Evolutionary conservation across 2,797 vertebrate genomes (phyloP), one percentile per base, ranked within the genome.

Genomic region (Meriones psammophilus): DNA sequence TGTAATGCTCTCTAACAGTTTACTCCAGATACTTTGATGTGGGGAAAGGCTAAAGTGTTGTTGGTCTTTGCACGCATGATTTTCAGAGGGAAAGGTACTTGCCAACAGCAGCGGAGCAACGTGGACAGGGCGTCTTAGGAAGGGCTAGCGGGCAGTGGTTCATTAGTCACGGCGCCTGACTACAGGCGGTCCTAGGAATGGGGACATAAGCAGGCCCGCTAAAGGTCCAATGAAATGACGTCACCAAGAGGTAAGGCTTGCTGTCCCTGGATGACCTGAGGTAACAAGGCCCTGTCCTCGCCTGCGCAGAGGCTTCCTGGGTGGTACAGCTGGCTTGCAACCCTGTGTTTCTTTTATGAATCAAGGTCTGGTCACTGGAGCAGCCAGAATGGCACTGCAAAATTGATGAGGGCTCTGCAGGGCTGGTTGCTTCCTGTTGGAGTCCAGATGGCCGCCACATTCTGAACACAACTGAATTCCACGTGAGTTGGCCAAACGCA

Each of bases 371-470:
- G 99, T 99, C 99, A 92, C 97, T 99, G 22, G 99, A 99, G 97
- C 99, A 99, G 98, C 99, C 99, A 0, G 99, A 99, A 81, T 99
- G 99, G 99, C 99, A 99, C 99, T 99, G 99, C 97, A 99, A 99
- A 98, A 99, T 99, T 42, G 99, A 99, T 24, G 99, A 99, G 98
- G 99, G 99, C 68, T 99, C 99, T 0, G 99, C 99, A 0, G 99
- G 99, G 90, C 98, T 99, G 97, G 99, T 99, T 96, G 99, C 99
- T 66, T 99, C 99, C 0, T 99, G 99, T 97, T 99, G 99, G 99
- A 99, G 99, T 97, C 99, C 99, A 1, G 99, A 99, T 17, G 99
- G 99, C 96, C 99, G 99, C 98, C 99, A 99, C 99, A 99, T 99
- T 98, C 99, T 99, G 98, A 99, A 99, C 98, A 99, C 99, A 60